Evolutionary conservation across 2,797 vertebrate genomes (phyloP), one percentile per base, ranked within the genome.

Genomic region (Petrocephalus sullivani): DNA sequence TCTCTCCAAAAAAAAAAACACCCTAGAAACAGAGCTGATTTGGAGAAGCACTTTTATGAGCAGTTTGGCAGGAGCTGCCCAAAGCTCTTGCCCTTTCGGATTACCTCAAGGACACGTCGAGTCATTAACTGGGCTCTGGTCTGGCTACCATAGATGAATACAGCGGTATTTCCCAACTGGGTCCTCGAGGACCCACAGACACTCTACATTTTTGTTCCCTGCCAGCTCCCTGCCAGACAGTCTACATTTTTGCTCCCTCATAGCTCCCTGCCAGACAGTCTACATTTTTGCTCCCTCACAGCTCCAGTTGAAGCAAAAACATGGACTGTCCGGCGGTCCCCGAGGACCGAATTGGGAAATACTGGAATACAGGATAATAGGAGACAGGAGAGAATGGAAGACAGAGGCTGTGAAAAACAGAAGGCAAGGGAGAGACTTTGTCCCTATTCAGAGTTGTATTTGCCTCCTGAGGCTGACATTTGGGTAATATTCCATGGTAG

Each of bases 381-480:
- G n/a, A 9, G 23, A 87, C n/a, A 71, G 60, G 46, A 71, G 21
- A 12, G 28, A 54, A 54, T 0, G 46, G 49, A 10, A 64, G 86
- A 64, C 16, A 87, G 37, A 21, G 2, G 58, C 41, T 41, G 21
- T 14, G 37, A 33, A 64, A 85, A 46, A 58, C 67, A 6, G 53
- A 88, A 85, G 82, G n/a, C 85, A 87, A 87, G 64, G 57, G 46
- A 87, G 64, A 28, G 57, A 82, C 61, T 71, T 14, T 83, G 85
- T 89, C 87, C 93, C 93, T 96, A 97, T 97, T 98, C 96, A 96
- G 95, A 96, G 95, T 91, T 94, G 95, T 95, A 95, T 96, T 95
- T 92, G 93, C 93, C 92, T 94, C 94, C 95, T 94, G 91, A 92
- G 94, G 67, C 67, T 37, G 28, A 71, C 67, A 71, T 71, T 94